Conservation (phyloP, 2,797 vertebrate genomes). For the Moxostoma hubbsi region DNA sequence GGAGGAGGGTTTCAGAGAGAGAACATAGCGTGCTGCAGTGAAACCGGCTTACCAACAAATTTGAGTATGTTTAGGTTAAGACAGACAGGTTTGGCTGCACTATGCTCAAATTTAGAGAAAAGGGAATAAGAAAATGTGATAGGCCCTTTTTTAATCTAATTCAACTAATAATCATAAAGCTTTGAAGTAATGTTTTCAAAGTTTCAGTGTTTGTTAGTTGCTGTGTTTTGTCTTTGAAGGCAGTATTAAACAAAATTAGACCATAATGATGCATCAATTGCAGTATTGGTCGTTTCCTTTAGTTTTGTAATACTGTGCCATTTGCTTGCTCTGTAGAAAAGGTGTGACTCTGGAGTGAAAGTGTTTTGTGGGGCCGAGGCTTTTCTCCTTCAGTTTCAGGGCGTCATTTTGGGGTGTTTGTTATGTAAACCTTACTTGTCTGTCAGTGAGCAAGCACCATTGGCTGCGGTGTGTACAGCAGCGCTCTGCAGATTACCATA, state of each 20-base stretch:
- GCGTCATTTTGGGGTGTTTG: neutral
- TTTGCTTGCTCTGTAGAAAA: neutral
- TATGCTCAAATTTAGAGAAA: too few relatives aligned
- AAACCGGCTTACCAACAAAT: too few relatives aligned
- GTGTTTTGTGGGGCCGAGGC: neutral
- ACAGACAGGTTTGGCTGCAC: too few relatives aligned
- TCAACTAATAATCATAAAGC: too few relatives aligned
- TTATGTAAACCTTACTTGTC: neutral
- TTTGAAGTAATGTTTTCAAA: too few relatives aligned
- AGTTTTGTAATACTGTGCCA: neutral
- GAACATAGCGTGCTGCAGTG: too few relatives aligned
- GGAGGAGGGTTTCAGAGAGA: too few relatives aligned
- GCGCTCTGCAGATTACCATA: conserved; percentile 76
- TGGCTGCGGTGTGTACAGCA: conserved; percentile 67
- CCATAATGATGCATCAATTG: neutral
- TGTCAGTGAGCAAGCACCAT: conserved; percentile 21
- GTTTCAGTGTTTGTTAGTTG: too few relatives aligned
- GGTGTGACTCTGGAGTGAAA: neutral
- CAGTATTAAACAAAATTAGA: neutral
- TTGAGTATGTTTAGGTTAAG: too few relatives aligned
- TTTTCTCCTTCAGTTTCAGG: conserved; percentile 4
- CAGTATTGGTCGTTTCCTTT: neutral
- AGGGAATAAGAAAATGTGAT: too few relatives aligned
- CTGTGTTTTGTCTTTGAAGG: too few relatives aligned
- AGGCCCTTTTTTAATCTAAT: too few relatives aligned